Evolutionary conservation across 2,888 invertebrate genomes (phyloP), one percentile per base, ranked within the genome.

Genomic region (Eristalis arbustorum): DNA sequence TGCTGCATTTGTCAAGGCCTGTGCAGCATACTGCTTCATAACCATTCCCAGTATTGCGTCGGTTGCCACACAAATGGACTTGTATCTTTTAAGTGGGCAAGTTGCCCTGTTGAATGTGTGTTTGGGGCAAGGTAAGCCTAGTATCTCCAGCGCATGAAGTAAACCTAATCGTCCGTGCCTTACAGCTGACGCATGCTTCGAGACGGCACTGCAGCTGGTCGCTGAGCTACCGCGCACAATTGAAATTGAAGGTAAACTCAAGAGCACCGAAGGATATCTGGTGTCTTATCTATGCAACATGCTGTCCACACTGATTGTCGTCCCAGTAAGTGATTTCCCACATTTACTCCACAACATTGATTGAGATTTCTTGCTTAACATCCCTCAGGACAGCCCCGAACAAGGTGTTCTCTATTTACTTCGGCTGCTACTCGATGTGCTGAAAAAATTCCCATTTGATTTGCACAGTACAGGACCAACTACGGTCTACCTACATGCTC

Each of bases 21-120:
- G 99, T 93, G 96, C 97, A 62, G 99, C 99, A 0, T 99, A 97
- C 93, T 96, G 97, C 92, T 99, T 96, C 93, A 98, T 99, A 87
- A 99, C 99, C 10, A 97, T 98, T 91, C 99, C 99, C n/a, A 98
- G 98, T 14, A 95, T 99, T 91, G 95, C 94, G 89, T 96, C 96
- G 82, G 94, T 96, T n/a, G 95, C 96, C 83, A 94, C 95, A 28
- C 95, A 96, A 91, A 94, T 98, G 89, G 96, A 97, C 89, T 94
- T 99, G 66, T 98, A 98, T 93, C 94, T 98, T 78, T 93, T 97
- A 8, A 96, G 97, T 14, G 98, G 98, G 22, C 97, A 98, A 93
- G 96, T 97, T 62, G 98, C 98, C 28, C 94, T 98, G 83, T 94
- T 96, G 77, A 98, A 98, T 94, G 95, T 96, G 90, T 98, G 98